These are phyloP conservation scores for Aphrocallistes beatrix DNA, from an alignment of 37 sponge, comb jelly and placozoan genomes.

Conservation along the genomic window DNA sequence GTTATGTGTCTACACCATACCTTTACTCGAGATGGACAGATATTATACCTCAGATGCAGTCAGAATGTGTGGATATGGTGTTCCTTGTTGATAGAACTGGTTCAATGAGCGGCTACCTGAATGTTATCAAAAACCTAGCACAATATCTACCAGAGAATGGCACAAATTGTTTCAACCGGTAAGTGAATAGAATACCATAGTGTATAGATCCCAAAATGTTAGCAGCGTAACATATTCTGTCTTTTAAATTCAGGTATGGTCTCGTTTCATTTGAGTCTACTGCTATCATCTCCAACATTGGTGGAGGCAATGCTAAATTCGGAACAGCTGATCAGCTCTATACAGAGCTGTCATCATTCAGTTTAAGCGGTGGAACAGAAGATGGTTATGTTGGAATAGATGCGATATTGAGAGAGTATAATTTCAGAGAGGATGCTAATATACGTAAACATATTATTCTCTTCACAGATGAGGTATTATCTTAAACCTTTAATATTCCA, in stretches of 20 bases:
- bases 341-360: not conserved
- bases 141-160: not conserved
- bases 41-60: not conserved
- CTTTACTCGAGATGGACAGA: not conserved
- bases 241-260: not conserved
- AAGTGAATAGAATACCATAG: not conserved
- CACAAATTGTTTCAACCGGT: not conserved
- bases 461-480: not conserved
- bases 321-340: conserved; percentile 7
- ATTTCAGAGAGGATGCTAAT: not conserved
- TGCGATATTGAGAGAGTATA: not conserved
- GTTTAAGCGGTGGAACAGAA: not conserved
- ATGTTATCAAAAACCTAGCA: not conserved
- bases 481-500: not conserved
- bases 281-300: not conserved
- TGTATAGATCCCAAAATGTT: not conserved
- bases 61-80: not conserved
- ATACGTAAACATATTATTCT: not conserved
- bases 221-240: not conserved
- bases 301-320: not conserved
- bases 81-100: not conserved
- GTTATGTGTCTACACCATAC: not conserved
- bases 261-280: not conserved
- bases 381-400: not conserved
- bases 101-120: not conserved